phyloP scores from a whole-genome alignment of 2,113 vertebrate species.

The Brienomyrus longianalis region DNA sequence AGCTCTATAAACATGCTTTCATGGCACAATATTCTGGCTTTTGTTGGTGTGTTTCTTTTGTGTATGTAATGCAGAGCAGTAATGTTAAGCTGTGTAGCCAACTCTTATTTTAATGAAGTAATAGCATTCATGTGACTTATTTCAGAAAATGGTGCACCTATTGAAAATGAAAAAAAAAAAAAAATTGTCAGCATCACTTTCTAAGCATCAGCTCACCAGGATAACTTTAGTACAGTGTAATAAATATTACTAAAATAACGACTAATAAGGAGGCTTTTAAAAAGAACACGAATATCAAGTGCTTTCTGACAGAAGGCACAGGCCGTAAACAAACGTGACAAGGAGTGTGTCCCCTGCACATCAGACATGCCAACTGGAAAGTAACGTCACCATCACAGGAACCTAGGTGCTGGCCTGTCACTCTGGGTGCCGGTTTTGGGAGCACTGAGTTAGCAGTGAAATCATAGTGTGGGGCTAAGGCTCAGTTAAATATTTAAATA shows the following conservation, averaged over 20 bases:
- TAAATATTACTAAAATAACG: background rate
- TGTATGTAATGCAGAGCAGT: background rate
- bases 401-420: background rate
- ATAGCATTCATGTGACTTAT: background rate
- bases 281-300: background rate
- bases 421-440: background rate
- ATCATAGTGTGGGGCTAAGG: background rate
- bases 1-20: background rate
- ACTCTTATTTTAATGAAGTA: background rate
- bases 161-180: background rate
- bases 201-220: background rate
- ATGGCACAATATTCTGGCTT: background rate
- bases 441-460: background rate
- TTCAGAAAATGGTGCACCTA: background rate
- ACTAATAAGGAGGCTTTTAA: background rate
- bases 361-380: background rate
- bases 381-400: background rate
- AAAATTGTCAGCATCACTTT: background rate
- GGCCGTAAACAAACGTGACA: background rate
- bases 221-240: background rate
- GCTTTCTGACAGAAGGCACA: background rate
- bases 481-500: background rate
- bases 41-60: background rate
- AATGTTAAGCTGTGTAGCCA: background rate
- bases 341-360: background rate